A percentile compares a stretch with the other conserved stretches of the same genome.
phyloP scores from a whole-genome alignment of 1,140 invertebrate genomes.

The Pollicipes pollicipes region DNA sequence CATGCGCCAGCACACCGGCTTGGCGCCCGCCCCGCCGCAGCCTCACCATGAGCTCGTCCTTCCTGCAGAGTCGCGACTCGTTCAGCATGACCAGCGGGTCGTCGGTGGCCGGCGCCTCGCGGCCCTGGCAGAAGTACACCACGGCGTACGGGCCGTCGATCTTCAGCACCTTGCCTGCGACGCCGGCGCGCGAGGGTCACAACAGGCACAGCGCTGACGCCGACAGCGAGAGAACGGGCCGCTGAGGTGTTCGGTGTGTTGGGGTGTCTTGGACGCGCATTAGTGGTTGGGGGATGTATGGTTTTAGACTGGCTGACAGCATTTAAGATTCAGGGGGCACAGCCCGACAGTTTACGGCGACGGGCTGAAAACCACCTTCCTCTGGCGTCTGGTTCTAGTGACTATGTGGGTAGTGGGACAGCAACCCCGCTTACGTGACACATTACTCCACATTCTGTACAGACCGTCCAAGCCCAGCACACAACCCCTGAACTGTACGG shows the following conservation, averaged over 20 bases:
- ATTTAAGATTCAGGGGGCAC: too few species aligned
- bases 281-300: too few species aligned
- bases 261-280: too few species aligned
- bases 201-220: not conserved
- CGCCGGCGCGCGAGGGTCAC: constrained; percentile 29
- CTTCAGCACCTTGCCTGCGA: constrained; percentile 62
- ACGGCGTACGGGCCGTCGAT: constrained; percentile 92
- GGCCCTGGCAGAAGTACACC: constrained; percentile 61
- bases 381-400: too few species aligned
- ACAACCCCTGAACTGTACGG: too few species aligned
- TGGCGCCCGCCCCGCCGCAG: constrained; percentile 53
- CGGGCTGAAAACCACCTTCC: too few species aligned
- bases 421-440: too few species aligned
- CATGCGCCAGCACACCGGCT: constrained; percentile 87
- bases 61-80: constrained; percentile 77
- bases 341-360: too few species aligned
- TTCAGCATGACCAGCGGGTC: constrained; percentile 44
- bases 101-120: constrained; percentile 30
- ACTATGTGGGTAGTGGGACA: too few species aligned
- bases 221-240: not conserved
- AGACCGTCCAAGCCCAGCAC: too few species aligned
- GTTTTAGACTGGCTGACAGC: too few species aligned
- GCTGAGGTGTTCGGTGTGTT: not conserved
- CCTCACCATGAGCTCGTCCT: constrained; percentile 84
- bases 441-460: too few species aligned